Base-by-base conservation (phyloP, 2,113 vertebrate species). In the Donacobius atricapilla region DNA sequence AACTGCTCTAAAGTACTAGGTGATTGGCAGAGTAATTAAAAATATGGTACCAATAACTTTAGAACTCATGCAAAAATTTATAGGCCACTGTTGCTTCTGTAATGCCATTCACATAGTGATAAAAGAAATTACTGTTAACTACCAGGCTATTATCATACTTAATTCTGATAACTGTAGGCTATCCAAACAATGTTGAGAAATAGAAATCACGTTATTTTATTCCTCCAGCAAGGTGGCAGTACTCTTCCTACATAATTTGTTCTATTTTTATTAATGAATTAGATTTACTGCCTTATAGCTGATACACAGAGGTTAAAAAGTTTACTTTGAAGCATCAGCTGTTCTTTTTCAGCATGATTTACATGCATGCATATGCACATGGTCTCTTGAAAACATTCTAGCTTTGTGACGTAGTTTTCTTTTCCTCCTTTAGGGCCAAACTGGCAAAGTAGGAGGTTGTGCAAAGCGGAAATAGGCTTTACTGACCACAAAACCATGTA, bases 41-140 rank as follows among this genome's bases (percentile, higher is more conserved):
- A 96, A 84, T 85, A 93, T 15, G 56, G 54, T 63, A 35, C 92
- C 65, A 96, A 91, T 95, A 94, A 92, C 93, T 93, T 87, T 78
- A 95, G 73, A 96, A 95, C 42, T 95, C 17, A 17, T 87, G 70
- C 90, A 95, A 92, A 86, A 97, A 97, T 83, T 51, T 94, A 93
- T 57, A 96, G 88, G 94, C 97, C 97, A 97, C 51, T 95, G 65
- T 35, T 97, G 56, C 89, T 96, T 97, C 89, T 78, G 48, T 92
- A 85, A 77, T 95, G 61, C 42, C 79, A 96, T 97, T 97, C 95
- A n/a, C 75, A 85, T 66, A 78, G 58, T 70, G 87, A 96, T 95
- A 94, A 94, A 97, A 97, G 33, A 93, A 97, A 97, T 96, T 93
- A 71, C 61, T 96, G 71, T 91, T 97, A 97, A 98, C 96, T 97